These are phyloP conservation scores for Vandiemenella viatica DNA, from an alignment of 2,888 invertebrate genomes.

Conservation along the genomic window DNA sequence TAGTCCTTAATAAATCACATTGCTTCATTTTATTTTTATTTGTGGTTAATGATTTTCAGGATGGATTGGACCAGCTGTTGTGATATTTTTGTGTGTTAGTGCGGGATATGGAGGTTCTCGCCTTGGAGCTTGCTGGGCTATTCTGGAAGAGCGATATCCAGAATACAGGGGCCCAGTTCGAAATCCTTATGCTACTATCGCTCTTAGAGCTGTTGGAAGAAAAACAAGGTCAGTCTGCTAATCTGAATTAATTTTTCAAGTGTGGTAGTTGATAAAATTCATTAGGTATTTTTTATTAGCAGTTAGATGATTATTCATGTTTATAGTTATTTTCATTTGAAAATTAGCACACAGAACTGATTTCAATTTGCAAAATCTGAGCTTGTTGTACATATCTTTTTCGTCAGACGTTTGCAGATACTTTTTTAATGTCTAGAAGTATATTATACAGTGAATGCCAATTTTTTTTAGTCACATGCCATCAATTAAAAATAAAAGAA, in stretches of 20 bases:
- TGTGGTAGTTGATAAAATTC: background rate
- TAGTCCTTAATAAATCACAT: too few relatives aligned
- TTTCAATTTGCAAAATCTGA: too few relatives aligned
- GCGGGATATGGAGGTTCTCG: constrained; percentile 51
- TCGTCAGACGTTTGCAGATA: too few relatives aligned
- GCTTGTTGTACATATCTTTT: too few relatives aligned
- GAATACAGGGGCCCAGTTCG: constrained; percentile 40
- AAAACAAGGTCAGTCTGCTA: constrained; percentile 20
- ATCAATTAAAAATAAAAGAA: too few relatives aligned
- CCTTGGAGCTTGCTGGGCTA: constrained; percentile 52
- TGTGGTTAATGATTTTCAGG: too few relatives aligned
- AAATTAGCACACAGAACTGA: too few relatives aligned
- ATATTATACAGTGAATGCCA: too few relatives aligned
- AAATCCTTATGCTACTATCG: constrained; percentile 55
- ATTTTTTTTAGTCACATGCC: too few relatives aligned
- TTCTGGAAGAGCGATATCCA: constrained; percentile 47
- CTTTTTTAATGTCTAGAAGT: too few relatives aligned
- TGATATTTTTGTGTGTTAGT: constrained; percentile 40
- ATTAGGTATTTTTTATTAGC: background rate
- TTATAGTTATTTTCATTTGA: too few relatives aligned
- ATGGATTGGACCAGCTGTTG: constrained; percentile 46
- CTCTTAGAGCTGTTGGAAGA: constrained; percentile 45
- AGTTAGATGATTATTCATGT: constrained; percentile 3
- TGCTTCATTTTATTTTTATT: too few relatives aligned
- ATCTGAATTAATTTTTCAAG: constrained; percentile 1